These are phyloP conservation scores for Mormoops blainvillei DNA, from an alignment of 2,113 vertebrate genomes.

Conservation along the genomic window DNA sequence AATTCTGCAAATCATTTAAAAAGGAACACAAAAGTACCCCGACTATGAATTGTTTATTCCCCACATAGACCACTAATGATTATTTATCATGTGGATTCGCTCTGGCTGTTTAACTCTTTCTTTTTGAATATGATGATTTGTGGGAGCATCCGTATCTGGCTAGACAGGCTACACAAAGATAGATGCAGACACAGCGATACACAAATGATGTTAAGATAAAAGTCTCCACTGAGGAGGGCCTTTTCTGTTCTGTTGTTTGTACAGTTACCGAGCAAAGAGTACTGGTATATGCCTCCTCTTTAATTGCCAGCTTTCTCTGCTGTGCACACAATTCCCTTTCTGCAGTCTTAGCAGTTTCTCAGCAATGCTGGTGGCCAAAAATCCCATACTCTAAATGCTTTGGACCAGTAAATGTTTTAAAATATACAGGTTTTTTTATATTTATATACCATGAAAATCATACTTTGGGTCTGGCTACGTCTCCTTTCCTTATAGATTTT, in stretches of 20 bases:
- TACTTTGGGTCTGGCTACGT: not conserved
- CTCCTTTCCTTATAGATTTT: not conserved
- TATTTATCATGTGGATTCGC: conserved; percentile 57
- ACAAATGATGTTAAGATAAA: not conserved
- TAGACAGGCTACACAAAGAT: not conserved
- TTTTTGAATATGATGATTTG: not conserved
- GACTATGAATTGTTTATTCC: conserved; percentile 40
- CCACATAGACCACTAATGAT: conserved; percentile 67
- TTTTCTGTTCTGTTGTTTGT: conserved; percentile 44
- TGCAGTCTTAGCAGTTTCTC: conserved; percentile 30
- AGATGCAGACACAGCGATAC: not conserved
- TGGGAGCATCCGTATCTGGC: not conserved
- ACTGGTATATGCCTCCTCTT: conserved; percentile 29
- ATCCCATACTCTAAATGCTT: not conserved
- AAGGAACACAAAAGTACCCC: conserved; percentile 38
- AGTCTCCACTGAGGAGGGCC: not conserved
- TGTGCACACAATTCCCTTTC: conserved; percentile 16
- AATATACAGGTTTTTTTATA: not conserved
- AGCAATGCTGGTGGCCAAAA: conserved; percentile 41
- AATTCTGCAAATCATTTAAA: not conserved
- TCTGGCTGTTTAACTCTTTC: not conserved
- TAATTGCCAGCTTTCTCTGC: conserved; percentile 56
- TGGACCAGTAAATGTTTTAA: not conserved
- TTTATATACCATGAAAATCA: not conserved
- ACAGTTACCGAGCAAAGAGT: conserved; percentile 35